Conservation (phyloP, 2,113 vertebrate species). For the Ammospiza nelsoni region DNA sequence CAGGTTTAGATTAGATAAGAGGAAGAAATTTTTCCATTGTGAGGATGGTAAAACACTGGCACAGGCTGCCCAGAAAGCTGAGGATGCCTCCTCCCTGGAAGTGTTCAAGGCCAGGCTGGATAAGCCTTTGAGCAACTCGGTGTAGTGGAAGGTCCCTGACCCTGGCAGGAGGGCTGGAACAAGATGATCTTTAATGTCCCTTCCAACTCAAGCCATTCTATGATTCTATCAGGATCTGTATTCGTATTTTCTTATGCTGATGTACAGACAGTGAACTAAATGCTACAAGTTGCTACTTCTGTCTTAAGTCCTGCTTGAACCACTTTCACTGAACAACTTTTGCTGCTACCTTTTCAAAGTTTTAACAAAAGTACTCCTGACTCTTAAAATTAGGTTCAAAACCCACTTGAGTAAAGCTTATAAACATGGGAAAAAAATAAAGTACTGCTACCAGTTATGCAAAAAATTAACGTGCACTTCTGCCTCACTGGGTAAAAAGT, state of each 20-base stretch:
- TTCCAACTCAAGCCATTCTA: not conserved
- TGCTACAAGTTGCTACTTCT: not conserved
- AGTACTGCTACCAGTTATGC: not conserved
- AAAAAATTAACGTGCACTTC: not conserved
- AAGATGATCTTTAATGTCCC: not conserved
- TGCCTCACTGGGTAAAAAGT: not conserved
- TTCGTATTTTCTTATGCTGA: not conserved
- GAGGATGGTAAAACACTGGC: not conserved
- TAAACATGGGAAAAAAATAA: not conserved
- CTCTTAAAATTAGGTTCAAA: not conserved
- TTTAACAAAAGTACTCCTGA: not conserved
- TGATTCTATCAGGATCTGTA: fast-evolving
- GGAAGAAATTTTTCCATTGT: not conserved
- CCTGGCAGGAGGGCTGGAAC: not conserved
- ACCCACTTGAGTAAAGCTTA: not conserved
- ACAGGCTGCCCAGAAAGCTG: not conserved
- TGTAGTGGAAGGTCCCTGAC: not conserved
- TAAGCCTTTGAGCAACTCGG: not conserved
- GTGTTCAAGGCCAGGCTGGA: not conserved
- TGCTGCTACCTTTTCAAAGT: not conserved
- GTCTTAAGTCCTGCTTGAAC: not conserved
- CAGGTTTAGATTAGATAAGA: not conserved
- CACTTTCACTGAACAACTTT: not conserved
- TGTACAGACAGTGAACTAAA: not conserved
- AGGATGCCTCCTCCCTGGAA: not conserved